These are phyloP conservation scores for Coregonus clupeaformis DNA, from an alignment of 2,113 vertebrate genomes.

Conservation along the genomic window DNA sequence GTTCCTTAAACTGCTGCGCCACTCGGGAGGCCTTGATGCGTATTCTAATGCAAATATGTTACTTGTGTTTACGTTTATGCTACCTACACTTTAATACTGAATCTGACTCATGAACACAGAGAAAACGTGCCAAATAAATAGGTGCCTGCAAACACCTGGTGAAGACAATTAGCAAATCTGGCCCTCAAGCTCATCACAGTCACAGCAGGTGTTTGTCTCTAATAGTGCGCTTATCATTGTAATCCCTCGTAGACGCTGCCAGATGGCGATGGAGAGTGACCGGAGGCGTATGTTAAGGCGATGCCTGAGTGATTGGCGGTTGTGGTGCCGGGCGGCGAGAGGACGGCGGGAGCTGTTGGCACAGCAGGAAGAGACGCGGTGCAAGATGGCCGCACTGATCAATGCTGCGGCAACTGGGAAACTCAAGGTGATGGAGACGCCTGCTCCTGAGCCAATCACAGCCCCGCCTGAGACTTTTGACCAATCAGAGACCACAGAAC, in stretches of 20 bases:
- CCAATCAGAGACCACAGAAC: conserved; percentile 35
- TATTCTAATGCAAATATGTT: too few relatives aligned
- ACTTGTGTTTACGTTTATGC: too few relatives aligned
- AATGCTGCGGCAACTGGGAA: conserved; percentile 71
- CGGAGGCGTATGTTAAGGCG: conserved; percentile 71
- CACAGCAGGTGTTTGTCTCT: conserved; percentile 2
- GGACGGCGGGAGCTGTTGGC: conserved; percentile 71
- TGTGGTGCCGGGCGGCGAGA: conserved; percentile 73
- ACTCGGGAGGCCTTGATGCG: too few relatives aligned
- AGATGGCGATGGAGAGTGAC: conserved; percentile 78
- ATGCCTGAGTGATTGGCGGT: conserved; percentile 81
- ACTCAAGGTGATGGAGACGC: conserved; percentile 32
- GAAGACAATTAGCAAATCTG: not conserved
- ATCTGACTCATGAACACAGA: too few relatives aligned
- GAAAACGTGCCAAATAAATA: too few relatives aligned
- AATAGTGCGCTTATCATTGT: conserved; percentile 16
- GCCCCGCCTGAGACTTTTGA: conserved; percentile 16
- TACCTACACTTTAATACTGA: too few relatives aligned
- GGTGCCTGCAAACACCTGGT: too few relatives aligned
- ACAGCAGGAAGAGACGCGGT: conserved; percentile 78
- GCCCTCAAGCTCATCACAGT: not conserved
- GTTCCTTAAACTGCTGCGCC: too few relatives aligned
- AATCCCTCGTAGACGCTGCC: conserved; percentile 72
- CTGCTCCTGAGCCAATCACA: conserved; percentile 5
- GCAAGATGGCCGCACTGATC: conserved; percentile 85